Base-by-base conservation (phyloP, 2,888 invertebrate species). In the Latrodectus elegans region DNA sequence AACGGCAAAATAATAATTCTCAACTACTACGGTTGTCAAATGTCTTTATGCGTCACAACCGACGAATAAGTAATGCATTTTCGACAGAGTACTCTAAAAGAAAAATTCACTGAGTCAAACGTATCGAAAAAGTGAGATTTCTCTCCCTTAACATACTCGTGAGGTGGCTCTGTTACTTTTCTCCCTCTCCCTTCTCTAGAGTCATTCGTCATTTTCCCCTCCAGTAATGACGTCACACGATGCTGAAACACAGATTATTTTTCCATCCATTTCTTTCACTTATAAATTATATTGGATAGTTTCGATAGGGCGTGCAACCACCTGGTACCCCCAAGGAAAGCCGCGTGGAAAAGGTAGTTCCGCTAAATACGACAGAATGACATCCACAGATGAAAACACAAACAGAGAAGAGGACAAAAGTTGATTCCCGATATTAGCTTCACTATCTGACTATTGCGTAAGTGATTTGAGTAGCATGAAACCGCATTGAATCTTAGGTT, bases 1-100 rank as follows among this genome's bases (percentile, higher is more conserved):
- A 60, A 60, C 72, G 38, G 65, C 55, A 38, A 80, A 85, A 85
- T 70, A 80, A 85, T 85, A 85, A 75, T 75, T 78, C 78, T 84
- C 78, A 67, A 72, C 72, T 68, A 70, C 64, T 67, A 65, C 67
- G 68, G 77, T 81, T 76, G 81, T 72, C 53, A 65, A 75, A 64
- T 81, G 77, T 72, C 74, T 71, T 81, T 72, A 81, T 76, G 67
- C 75, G 76, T 81, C 81, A 67, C 70, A 53, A 75, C 26, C 17
- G 64, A 74, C 65, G 85, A 87, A 77, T 81, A 81, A 82, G 81
- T 82, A 87, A 87, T 60, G 71, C 38, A 80, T 67, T 80, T 81
- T 75, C 75, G 80, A 86, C 85, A 80, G 75, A 86, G 75, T 81
- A 17, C 65, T 81, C 75, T 76, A 85, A 85, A 87, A 87, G 77